These are phyloP conservation scores for Lepilemur ruficaudatus DNA, from an alignment of 2,797 vertebrate species.

Conservation along the genomic window DNA sequence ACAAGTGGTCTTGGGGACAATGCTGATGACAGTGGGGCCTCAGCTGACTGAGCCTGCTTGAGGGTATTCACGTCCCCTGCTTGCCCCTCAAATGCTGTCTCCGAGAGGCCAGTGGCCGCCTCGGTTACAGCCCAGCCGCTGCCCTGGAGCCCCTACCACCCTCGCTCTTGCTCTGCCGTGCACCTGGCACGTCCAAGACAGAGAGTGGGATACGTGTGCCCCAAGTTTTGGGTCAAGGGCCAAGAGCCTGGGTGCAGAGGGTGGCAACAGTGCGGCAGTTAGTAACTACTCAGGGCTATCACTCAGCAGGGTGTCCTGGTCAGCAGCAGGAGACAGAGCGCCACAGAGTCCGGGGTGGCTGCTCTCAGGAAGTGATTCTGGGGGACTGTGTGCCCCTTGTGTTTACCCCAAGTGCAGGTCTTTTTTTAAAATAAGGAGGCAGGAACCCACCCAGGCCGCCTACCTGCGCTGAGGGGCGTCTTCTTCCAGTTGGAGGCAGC, in stretches of 20 bases:
- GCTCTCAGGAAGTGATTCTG: not conserved
- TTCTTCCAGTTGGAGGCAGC: constrained; percentile 94
- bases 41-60: not conserved
- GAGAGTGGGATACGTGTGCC: not conserved
- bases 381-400: not conserved
- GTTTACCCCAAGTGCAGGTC: not conserved
- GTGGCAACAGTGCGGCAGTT: not conserved
- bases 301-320: not conserved
- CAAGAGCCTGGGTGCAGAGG: not conserved
- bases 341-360: not conserved
- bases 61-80: not conserved
- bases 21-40: not conserved
- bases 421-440: not conserved
- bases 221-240: not conserved
- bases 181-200: not conserved
- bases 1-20: not conserved
- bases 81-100: not conserved
- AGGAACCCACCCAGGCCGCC: not conserved
- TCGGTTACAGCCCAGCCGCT: not conserved
- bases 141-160: no score
- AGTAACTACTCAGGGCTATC: not conserved
- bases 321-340: not conserved
- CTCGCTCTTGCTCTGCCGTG: not conserved
- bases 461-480: constrained; percentile 92
- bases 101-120: not conserved